Evolutionary conservation across 2,888 invertebrate genomes (phyloP), one percentile per base, ranked within the genome.

Genomic region (Cephus sareptanus): DNA sequence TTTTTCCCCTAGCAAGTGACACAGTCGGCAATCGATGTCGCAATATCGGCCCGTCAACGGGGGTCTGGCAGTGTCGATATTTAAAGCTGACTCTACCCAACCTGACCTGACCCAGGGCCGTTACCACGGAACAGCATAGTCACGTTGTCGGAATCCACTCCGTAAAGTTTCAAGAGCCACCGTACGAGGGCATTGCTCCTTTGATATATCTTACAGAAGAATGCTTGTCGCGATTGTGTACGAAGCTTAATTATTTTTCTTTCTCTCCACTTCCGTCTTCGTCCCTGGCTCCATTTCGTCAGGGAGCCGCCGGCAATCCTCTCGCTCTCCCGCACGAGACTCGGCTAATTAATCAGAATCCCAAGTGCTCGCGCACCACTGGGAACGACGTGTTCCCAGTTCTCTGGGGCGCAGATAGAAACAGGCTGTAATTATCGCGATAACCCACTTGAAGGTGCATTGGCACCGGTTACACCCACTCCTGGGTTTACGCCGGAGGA

Each of bases 341-440:
- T 71, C 73, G 34, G 76, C 74, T 34, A 77, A 75, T 80, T 76
- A 77, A 79, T 80, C 78, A 81, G 75, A 75, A 80, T 75, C 79
- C 71, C 75, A 37, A 73, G 76, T 73, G 73, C 75, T 77, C 70
- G 69, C 73, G 40, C 73, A 35, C 69, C 33, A 79, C 56, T 23
- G 56, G 56, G 23, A 56, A 56, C 56, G 56, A 56, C 56, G 56
- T 56, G 56, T 56, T 15, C 37, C 4, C 34, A 11, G 34, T 34
- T 34, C 34, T 34, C 34, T 11, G 11, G 9, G 6, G 56, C 4
- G 56, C 23, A 15, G 56, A 56, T 23, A 75, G 69, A 70, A 76
- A 76, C n/a, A 70, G 79, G 73, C 34, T 77, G 77, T 78, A 82
- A 85, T 85, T 85, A 82, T 84, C 82, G 13, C 79, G 82, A 85